Percentiles rank a stretch among this genome's conserved stretches.
These are phyloP conservation scores for Pristionchus fissidentatus DNA, from an alignment of 2,888 invertebrate species.

Conservation along the genomic window DNA sequence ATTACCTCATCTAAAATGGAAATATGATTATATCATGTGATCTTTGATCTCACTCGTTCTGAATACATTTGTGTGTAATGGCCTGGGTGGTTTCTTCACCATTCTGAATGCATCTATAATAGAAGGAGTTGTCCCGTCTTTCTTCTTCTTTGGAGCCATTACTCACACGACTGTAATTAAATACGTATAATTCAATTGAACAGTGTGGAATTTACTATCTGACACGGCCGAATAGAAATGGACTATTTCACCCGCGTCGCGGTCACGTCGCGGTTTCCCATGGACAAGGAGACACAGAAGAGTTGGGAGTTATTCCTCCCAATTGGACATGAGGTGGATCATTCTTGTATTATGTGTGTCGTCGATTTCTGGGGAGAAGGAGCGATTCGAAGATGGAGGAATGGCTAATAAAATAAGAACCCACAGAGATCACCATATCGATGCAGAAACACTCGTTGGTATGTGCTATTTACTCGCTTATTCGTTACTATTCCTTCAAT, in stretches of 20 bases:
- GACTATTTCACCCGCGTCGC: background rate
- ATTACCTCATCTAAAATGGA: conserved; percentile 31
- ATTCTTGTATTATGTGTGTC: background rate
- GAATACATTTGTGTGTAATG: background rate
- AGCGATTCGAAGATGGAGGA: conserved; percentile 38
- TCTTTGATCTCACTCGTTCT: background rate
- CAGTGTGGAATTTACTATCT: background rate
- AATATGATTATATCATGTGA: background rate
- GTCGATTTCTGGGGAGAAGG: conserved; percentile 39
- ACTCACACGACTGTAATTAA: background rate
- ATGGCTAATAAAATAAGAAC: conserved; percentile 21
- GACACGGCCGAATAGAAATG: background rate
- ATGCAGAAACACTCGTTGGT: conserved; percentile 38
- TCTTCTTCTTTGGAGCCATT: conserved; percentile 32
- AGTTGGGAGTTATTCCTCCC: too few relatives aligned
- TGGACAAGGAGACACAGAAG: too few relatives aligned
- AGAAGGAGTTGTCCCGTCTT: background rate
- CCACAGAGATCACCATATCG: conserved; percentile 40
- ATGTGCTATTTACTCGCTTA: background rate
- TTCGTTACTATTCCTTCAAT: too few relatives aligned
- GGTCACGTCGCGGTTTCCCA: background rate
- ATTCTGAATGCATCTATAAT: conserved; percentile 34
- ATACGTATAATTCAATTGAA: too few relatives aligned
- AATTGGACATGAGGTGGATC: conserved; percentile 1
- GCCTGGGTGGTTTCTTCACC: background rate